Percentiles rank a stretch among this genome's conserved stretches.
phyloP scores from a whole-genome alignment of 2,797 vertebrate species.

The Dicrostonyx torquatus region DNA sequence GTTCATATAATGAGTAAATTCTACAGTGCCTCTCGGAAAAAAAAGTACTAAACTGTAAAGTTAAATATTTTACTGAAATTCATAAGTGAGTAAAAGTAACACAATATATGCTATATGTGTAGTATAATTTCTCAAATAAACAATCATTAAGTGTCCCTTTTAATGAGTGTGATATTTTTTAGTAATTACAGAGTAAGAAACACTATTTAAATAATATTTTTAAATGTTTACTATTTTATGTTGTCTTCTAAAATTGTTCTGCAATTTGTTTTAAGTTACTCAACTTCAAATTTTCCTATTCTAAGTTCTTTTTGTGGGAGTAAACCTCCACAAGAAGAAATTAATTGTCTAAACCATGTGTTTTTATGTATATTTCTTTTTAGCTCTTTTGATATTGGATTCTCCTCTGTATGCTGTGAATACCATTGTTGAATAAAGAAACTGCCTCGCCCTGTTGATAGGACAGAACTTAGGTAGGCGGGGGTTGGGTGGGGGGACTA shows the following conservation, averaged over 20 bases:
- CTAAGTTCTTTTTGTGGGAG: neutral
- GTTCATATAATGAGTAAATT: neutral
- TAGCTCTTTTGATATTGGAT: neutral
- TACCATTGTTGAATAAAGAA: no score
- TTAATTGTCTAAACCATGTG: neutral
- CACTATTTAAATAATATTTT: neutral
- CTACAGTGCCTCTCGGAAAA: neutral
- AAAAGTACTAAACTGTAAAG: neutral
- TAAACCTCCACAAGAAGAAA: neutral
- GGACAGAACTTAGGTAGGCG: no score
- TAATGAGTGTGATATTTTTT: neutral
- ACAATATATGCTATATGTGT: neutral
- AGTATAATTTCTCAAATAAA: neutral
- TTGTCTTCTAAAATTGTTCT: neutral
- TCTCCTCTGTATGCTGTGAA: no score
- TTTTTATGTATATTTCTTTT: neutral
- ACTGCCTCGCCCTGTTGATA: no score
- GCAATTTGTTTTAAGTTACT: neutral
- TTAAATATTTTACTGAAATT: conserved; percentile 22
- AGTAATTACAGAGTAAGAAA: neutral
- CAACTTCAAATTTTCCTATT: neutral
- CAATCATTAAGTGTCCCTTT: neutral
- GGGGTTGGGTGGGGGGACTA: no score
- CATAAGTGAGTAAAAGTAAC: conserved; percentile 20
- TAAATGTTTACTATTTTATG: neutral